Conservation (phyloP, 1,140 invertebrate species). For the Rhopalosiphum padi region DNA sequence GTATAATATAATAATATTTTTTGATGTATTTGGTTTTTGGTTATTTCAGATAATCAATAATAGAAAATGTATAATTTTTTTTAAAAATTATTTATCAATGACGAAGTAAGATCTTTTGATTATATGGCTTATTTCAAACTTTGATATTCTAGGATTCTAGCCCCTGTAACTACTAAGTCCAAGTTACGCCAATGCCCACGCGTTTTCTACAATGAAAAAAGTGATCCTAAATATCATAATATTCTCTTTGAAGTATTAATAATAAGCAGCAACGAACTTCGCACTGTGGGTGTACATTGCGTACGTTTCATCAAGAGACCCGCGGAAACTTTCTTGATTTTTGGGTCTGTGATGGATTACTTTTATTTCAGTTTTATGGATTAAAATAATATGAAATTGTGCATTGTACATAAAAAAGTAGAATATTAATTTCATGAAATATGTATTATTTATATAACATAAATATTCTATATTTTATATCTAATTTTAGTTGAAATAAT, state of each 20-base stretch:
- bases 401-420: background rate
- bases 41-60: too few species aligned
- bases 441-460: background rate
- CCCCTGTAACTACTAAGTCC: background rate
- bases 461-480: background rate
- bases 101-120: background rate
- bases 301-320: background rate
- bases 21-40: too few species aligned
- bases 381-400: background rate
- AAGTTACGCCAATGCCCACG: background rate
- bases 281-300: background rate
- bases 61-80: too few species aligned
- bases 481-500: background rate
- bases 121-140: background rate
- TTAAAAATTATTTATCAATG: too few species aligned
- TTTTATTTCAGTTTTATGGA: background rate
- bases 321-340: background rate
- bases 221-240: background rate
- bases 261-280: background rate
- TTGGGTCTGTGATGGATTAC: background rate
- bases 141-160: background rate
- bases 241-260: background rate
- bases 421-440: background rate
- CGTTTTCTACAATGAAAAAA: background rate
- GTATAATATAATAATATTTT: too few species aligned